phyloP scores from a whole-genome alignment of 1,140 invertebrate genomes.

The Ceratosolen fusciceps region DNA sequence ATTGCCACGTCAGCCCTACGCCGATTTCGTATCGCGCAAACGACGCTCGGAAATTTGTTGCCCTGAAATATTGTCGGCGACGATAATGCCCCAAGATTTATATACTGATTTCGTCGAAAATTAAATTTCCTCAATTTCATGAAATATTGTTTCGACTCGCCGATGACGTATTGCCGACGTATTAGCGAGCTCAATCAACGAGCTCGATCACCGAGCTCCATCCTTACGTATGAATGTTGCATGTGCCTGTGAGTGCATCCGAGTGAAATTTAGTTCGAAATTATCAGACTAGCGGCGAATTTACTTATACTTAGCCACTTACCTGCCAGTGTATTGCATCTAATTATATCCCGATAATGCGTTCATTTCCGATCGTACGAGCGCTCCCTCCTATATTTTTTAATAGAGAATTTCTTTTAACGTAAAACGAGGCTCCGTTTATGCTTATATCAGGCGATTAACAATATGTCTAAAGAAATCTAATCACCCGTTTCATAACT shows the following conservation, averaged over 20 bases:
- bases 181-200: too few relatives aligned
- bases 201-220: too few relatives aligned
- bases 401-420: background rate
- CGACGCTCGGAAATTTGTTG: too few relatives aligned
- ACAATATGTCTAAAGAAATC: slow-evolving; percentile 10
- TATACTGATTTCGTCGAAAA: background rate
- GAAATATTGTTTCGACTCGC: background rate
- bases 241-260: background rate
- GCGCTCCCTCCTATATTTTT: background rate
- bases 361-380: background rate
- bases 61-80: too few relatives aligned
- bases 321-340: too few relatives aligned
- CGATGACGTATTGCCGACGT: too few relatives aligned
- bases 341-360: background rate
- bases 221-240: background rate
- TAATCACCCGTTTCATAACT: slow-evolving; percentile 10
- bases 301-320: too few relatives aligned
- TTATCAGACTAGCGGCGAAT: too few relatives aligned
- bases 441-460: background rate
- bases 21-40: too few relatives aligned
- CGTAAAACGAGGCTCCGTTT: background rate
- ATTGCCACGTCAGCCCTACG: too few relatives aligned
- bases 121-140: background rate
- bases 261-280: too few relatives aligned
- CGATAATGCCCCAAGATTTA: background rate